Evolutionary conservation across 92 coral and sea anemone species (phyloP), one percentile per base, ranked within the genome.

Genomic region (Heteractis magnifica): DNA sequence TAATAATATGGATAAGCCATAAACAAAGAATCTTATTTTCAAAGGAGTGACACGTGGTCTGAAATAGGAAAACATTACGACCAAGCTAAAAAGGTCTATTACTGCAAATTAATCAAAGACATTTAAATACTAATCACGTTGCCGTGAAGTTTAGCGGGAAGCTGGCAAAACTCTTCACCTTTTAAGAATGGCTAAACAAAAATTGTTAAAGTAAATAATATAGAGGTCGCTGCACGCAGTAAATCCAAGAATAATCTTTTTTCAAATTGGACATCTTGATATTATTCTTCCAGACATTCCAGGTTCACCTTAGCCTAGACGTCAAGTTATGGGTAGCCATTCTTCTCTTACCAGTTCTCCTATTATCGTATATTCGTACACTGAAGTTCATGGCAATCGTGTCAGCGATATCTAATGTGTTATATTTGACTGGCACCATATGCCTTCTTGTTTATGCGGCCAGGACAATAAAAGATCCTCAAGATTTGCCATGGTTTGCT

Each of bases 321-420:
- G 87, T 86, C 72, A 88, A 85, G 87, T 72, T 86, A 18, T 94
- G 96, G 97, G 85, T 97, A 21, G 90, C 89, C 10, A 90, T 97
- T 56, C 77, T 97, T 7, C 87, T 91, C 52, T 91, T 92, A 6
- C 88, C 94, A 16, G 86, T 94, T 26, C 90, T 94, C n/a, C 86
- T 89, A 16, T 64, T 97, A 60, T 90, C 94, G 20, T 92, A 90
- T 78, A 92, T 97, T 59, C 90, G 91, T 58, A 92, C 93, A 26
- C 94, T 97, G 73, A 89, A 88, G 50, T 84, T 91, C 34, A 88
- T 97, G 71, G 89, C 93, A 52, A 88, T 90, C 58, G 59, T 94
- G 26, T 97, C 99, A 20, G 84, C 90, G 10, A 70, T 84, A 6
- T 98, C 99, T 14, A 97, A 97, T 78, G 82, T 89, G 52, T 89